Evolutionary conservation across 2,113 vertebrate genomes (phyloP).

Genomic region (Elephantulus edwardii): DNA sequence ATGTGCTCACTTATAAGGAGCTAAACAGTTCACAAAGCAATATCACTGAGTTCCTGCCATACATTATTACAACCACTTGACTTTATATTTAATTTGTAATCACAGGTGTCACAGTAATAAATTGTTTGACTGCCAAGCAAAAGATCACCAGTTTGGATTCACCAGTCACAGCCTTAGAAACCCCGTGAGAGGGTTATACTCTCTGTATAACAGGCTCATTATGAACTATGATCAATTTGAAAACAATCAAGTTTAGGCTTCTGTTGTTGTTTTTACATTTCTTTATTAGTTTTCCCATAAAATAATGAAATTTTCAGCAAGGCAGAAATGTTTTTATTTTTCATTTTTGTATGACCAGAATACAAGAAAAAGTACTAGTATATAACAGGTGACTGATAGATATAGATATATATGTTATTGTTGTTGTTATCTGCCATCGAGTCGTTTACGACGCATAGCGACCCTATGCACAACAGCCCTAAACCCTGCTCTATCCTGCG

Average conservation of each 20-base stretch:
- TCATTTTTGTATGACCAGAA: neutral
- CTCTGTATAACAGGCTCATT: neutral
- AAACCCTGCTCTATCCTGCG: no score
- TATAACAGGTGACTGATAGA: neutral
- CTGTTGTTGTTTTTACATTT: neutral
- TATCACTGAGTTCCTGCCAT: slow-evolving; percentile 8
- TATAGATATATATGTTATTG: no score
- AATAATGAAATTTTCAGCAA: neutral
- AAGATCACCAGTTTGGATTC: neutral
- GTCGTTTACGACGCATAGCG: no score
- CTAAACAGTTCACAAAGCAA: slow-evolving; percentile 3
- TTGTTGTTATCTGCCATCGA: no score
- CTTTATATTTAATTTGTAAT: neutral
- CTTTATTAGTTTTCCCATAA: neutral
- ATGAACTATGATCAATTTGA: no score
- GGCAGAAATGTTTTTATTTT: neutral
- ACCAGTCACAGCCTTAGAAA: no score
- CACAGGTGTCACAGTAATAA: neutral
- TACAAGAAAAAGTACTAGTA: neutral
- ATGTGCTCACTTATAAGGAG: neutral
- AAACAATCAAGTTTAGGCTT: neutral
- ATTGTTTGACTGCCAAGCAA: neutral
- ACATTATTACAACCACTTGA: neutral
- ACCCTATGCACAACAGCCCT: no score
- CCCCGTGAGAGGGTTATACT: neutral